Base-by-base conservation (phyloP, 2,797 vertebrate genomes). In the Chloroceryle amazona region DNA sequence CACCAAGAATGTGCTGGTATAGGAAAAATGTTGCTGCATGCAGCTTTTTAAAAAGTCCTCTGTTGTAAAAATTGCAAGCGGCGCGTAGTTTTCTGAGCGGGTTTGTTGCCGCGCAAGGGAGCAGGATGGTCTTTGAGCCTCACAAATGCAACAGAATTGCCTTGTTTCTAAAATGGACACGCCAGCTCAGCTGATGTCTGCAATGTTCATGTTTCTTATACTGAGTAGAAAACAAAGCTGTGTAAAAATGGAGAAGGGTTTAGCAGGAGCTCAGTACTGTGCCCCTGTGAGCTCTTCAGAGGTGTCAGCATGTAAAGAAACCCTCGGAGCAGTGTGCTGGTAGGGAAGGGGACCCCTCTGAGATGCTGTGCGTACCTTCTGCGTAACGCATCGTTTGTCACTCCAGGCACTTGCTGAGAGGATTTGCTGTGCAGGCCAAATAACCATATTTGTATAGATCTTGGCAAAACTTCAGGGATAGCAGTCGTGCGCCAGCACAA, bases 11-110 rank as follows among this genome's bases (percentile, higher is more conserved):
- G 90, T 92, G 95, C 96, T 96, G 86, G 71, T 80, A 51, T 76
- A 76, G 93, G 74, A 87, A 92, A 95, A 94, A 93, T 93, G 81
- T 87, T 96, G 93, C 94, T 92, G 92, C 18, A 16, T 46, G 67
- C 52, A 46, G 95, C 89, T 91, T 96, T 96, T 86, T 46, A 29
- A 62, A 94, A 91, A 75, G 67, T 82, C 93, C 86, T 90, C 71
- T 89, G 81, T 95, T 89, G 74, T 58, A 31, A 92, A 95, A 94
- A 93, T 54, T 92, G 93, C 88, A 68, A 73, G 79, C 51, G 7
- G 42, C 2, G 1, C 65, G 51, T 81, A 31, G 73, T 95, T 96
- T 96, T 89, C 90, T 73, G 76, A 47, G 15, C 0, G 20, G n/a
- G 62, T 81, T 92, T 73, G 76, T 51, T 84, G 83, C 67, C 54